Percentiles rank a stretch among this genome's conserved stretches.
phyloP scores from a whole-genome alignment of 2,113 vertebrate species.

The Arothron firmamentum region DNA sequence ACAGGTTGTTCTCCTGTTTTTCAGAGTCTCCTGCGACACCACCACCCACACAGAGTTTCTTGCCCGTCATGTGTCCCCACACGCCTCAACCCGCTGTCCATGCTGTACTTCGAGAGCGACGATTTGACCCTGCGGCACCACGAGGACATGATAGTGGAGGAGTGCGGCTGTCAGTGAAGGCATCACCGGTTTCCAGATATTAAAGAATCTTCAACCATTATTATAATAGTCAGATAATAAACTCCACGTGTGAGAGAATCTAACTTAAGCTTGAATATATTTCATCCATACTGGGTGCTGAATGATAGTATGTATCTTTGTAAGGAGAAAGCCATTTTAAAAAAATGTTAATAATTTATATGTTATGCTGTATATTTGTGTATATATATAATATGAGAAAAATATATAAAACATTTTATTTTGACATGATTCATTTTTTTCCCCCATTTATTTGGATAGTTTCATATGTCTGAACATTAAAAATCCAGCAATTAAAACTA shows the following conservation, averaged over 20 bases:
- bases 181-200: not conserved
- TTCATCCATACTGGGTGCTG: constrained; percentile 34
- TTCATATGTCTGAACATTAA: no score
- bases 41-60: constrained; percentile 77
- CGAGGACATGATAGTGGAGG: constrained; percentile 87
- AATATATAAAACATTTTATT: constrained; percentile 64
- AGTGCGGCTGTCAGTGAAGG: constrained; percentile 83
- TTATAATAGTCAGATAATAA: constrained; percentile 7
- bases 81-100: constrained; percentile 82
- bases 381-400: constrained; percentile 63
- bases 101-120: constrained; percentile 85
- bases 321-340: not conserved
- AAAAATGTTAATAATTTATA: constrained; percentile 53
- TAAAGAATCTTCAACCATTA: not conserved
- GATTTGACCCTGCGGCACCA: constrained; percentile 81
- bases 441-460: not conserved
- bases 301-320: constrained; percentile 17
- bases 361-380: constrained; percentile 59
- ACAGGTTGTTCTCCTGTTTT: constrained; percentile 5
- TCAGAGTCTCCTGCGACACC: constrained; percentile 83
- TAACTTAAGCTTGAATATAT: constrained; percentile 11
- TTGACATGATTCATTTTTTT: constrained; percentile 17
- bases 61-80: constrained; percentile 80
- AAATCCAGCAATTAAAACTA: not conserved
- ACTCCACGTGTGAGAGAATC: not conserved